A percentile compares a stretch with the other conserved stretches of the same genome.
These are phyloP conservation scores for Microcebus lehilahytsara DNA, from an alignment of 2,113 vertebrate genomes.

Conservation along the genomic window DNA sequence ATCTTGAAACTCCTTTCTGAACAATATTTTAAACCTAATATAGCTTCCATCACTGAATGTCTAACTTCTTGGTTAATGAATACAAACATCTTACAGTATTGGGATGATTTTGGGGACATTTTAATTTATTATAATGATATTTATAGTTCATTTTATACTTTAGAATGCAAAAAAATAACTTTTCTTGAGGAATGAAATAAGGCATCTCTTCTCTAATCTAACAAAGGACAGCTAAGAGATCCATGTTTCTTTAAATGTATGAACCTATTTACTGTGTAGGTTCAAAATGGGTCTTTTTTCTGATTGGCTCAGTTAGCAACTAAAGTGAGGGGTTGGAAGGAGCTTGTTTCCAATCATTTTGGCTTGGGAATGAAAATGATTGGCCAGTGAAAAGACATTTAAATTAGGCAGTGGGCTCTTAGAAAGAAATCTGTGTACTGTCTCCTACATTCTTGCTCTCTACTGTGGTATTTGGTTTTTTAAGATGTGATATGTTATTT, in stretches of 20 bases:
- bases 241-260: constrained; percentile 54
- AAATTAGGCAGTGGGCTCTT: constrained; percentile 65
- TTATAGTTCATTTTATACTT: not conserved
- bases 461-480: constrained; percentile 62
- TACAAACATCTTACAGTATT: constrained; percentile 32
- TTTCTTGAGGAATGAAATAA: constrained; percentile 38
- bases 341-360: constrained; percentile 70
- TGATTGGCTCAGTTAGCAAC: constrained; percentile 71
- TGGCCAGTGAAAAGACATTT: constrained; percentile 72
- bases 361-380: constrained; percentile 58
- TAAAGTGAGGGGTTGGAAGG: constrained; percentile 39
- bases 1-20: constrained; percentile 17
- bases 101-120: constrained; percentile 32
- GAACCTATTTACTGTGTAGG: constrained; percentile 52
- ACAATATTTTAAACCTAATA: constrained; percentile 5
- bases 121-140: constrained; percentile 41
- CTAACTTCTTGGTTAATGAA: constrained; percentile 34
- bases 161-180: constrained; percentile 54
- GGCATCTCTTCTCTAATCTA: constrained; percentile 10
- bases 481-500: constrained; percentile 79
- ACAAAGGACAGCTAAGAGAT: constrained; percentile 45
- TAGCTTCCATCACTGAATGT: not conserved
- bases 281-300: constrained; percentile 69
- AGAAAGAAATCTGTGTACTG: constrained; percentile 69
- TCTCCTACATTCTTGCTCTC: constrained; percentile 75